These are phyloP conservation scores for Equus przewalskii DNA, from an alignment of 2,113 vertebrate genomes.

Conservation along the genomic window DNA sequence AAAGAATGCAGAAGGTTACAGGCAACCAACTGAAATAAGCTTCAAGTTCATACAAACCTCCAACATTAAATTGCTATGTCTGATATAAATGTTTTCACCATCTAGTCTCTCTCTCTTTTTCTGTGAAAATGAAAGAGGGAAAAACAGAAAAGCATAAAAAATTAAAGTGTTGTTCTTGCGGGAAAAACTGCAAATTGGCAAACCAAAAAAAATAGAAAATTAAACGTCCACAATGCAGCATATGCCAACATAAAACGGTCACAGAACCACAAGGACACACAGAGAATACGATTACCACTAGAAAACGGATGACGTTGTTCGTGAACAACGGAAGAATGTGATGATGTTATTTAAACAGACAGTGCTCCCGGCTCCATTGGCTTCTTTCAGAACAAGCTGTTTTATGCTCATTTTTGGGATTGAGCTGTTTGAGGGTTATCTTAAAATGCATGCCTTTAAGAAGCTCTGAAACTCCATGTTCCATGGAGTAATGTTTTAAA, in stretches of 20 bases:
- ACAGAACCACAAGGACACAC: slow-evolving; percentile 81
- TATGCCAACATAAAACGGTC: slow-evolving; percentile 80
- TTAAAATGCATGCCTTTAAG: slow-evolving; percentile 46
- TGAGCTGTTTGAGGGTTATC: slow-evolving; percentile 48
- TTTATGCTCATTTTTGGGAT: slow-evolving; percentile 50
- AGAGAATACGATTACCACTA: slow-evolving; percentile 64
- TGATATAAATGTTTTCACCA: slow-evolving; percentile 99
- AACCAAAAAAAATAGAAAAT: slow-evolving; percentile 87
- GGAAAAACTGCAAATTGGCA: slow-evolving; percentile 86
- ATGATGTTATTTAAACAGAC: slow-evolving; percentile 88
- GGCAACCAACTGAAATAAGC: slow-evolving; percentile 89
- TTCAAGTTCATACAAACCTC: slow-evolving; percentile 98
- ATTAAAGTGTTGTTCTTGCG: slow-evolving; percentile 90
- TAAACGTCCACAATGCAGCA: slow-evolving; percentile 83
- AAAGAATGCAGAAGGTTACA: slow-evolving; percentile 86
- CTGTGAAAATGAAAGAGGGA: slow-evolving; percentile 94
- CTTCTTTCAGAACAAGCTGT: slow-evolving; percentile 52
- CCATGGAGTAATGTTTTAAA: background rate
- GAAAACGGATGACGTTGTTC: slow-evolving; percentile 65
- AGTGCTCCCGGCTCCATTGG: slow-evolving; percentile 79
- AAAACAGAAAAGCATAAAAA: slow-evolving; percentile 90
- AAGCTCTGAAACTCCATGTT: slow-evolving; percentile 32
- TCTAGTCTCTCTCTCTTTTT: slow-evolving; percentile 99
- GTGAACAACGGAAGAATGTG: slow-evolving; percentile 77
- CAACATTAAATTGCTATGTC: slow-evolving; percentile 99